These are phyloP conservation scores for Holacanthus passer DNA, from an alignment of 2,113 vertebrate genomes.

Conservation along the genomic window DNA sequence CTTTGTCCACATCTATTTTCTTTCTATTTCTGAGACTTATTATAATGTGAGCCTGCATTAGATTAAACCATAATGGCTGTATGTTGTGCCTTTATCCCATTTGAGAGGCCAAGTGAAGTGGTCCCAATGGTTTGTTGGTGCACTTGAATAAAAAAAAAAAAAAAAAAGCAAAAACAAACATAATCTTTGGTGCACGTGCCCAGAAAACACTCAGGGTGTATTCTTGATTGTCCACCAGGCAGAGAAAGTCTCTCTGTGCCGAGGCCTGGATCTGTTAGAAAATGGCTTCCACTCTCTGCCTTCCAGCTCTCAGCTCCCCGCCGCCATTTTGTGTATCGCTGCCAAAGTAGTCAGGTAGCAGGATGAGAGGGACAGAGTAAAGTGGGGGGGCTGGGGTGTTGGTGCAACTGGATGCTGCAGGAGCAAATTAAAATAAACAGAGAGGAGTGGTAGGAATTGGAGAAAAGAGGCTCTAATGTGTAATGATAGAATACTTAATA, in stretches of 20 bases:
- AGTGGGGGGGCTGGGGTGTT: conserved; percentile 62
- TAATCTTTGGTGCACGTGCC: conserved; percentile 30
- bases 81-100: conserved; percentile 48
- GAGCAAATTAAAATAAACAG: conserved; percentile 41
- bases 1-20: conserved; percentile 39
- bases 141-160: conserved; percentile 21
- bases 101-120: conserved; percentile 58
- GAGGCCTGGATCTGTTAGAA: conserved; percentile 76
- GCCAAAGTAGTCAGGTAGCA: conserved; percentile 85
- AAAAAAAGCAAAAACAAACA: conserved; percentile 21
- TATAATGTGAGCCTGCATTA: conserved; percentile 42
- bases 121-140: conserved; percentile 55
- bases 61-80: conserved; percentile 59
- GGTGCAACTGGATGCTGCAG: conserved; percentile 44
- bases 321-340: conserved; percentile 87
- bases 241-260: conserved; percentile 33
- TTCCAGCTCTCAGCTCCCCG: conserved; percentile 66
- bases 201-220: conserved; percentile 39
- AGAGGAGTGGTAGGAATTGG: conserved; percentile 49
- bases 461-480: conserved; percentile 45
- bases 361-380: conserved; percentile 75
- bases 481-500: conserved; percentile 73
- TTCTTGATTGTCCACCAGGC: conserved; percentile 45
- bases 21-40: conserved; percentile 39
- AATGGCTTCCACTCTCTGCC: conserved; percentile 85